Evolutionary conservation across 2,888 invertebrate genomes (phyloP), one percentile per base, ranked within the genome.

Genomic region (Gasteruption jaculator): DNA sequence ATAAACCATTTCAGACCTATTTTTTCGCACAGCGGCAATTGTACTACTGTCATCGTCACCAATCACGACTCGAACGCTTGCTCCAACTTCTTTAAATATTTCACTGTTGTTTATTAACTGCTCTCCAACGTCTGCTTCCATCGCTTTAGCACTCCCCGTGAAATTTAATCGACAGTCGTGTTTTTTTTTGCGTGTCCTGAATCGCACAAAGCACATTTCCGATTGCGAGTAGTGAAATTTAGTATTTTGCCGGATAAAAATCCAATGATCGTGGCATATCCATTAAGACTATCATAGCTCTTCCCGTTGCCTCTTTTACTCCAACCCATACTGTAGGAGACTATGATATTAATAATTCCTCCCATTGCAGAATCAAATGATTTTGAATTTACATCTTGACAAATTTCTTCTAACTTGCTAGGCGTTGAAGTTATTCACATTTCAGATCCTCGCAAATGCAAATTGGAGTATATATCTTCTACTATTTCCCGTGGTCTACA

Each of bases 261-360:
- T n/a, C 57, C 58, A 25, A 59, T 57, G 8, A 59, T 48, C 0
- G 54, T 38, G 5, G 43, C 54, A 16, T 56, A 53, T 5, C 58
- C 58, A 36, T 56, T 53, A 1, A 56, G 41, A 11, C 52, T 58
- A 26, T 53, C 51, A 24, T 58, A 52, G n/a, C 46, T 48, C 22
- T 27, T 32, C 4, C 53, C 54, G 25, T 50, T 55, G 6, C 58
- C 57, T 16, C 57, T 31, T 16, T 52, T 56, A 3, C 46, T 47
- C 54, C 54, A 58, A 4, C 51, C 54, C 58, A 60, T 58, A 29
- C 56, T 55, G 37, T 55, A 58, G 2, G 57, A 56, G n/a, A 56
- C 48, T 7, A 52, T 48, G 25, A 59, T 54, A 43, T 52, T 52
- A 8, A 57, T 38, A 6, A 53, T 41, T 12, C 49, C 18, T 8